phyloP scores from a whole-genome alignment of 2,888 invertebrate genomes.

The Chesias legatella region DNA sequence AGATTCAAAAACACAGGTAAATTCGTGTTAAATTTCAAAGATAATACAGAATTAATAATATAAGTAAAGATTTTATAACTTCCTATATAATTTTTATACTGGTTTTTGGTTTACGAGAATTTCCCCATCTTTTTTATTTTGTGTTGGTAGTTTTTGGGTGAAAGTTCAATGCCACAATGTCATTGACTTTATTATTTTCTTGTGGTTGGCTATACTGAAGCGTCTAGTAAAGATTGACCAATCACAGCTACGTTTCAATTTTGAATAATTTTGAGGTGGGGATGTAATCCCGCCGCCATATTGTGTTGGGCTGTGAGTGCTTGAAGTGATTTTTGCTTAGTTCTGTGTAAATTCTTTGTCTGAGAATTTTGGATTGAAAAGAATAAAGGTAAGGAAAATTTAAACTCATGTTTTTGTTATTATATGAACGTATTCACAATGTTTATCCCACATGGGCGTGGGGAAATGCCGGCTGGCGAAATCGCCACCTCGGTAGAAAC shows the following conservation, averaged over 20 bases:
- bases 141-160: conserved; percentile 32
- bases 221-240: conserved; percentile 61
- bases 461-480: conserved; percentile 40
- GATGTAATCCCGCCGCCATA: conserved; percentile 76
- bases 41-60: too few relatives aligned
- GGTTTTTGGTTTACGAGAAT: too few relatives aligned
- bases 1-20: too few relatives aligned
- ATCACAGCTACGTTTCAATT: conserved; percentile 61
- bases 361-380: conserved; percentile 66
- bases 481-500: conserved; percentile 12
- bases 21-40: too few relatives aligned
- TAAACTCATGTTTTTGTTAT: conserved; percentile 67
- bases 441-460: conserved; percentile 3
- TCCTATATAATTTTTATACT: too few relatives aligned
- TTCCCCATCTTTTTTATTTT: conserved; percentile 4
- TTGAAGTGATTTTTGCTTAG: conserved; percentile 63
- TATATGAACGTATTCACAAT: conserved; percentile 12
- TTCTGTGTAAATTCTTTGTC: conserved; percentile 69
- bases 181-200: conserved; percentile 27
- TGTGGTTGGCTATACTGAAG: conserved; percentile 56
- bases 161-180: conserved; percentile 32
- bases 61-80: too few relatives aligned
- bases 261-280: conserved; percentile 75
- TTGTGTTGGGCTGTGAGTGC: conserved; percentile 77
- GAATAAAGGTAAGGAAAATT: conserved; percentile 60